Evolutionary conservation across 2,113 vertebrate genomes (phyloP), one percentile per base, ranked within the genome.

Genomic region (Anoplopoma fimbria): DNA sequence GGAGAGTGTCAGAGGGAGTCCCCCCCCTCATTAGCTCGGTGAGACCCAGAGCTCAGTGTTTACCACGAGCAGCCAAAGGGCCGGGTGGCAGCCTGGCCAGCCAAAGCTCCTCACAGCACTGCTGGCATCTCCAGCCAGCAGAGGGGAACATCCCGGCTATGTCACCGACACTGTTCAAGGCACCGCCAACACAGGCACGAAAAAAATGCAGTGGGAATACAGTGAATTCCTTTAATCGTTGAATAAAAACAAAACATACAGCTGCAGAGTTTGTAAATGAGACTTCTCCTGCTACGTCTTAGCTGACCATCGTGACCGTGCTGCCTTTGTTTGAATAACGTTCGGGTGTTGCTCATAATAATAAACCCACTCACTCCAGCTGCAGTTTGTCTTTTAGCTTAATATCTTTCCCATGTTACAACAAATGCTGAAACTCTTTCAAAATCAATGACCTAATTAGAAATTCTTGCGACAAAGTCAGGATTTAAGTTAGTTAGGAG

Each of bases 41-140:
- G 72, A 91, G 85, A 90, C 85, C 91, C 82, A 72, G 84, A 89
- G 88, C 89, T 90, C 88, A 83, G 89, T 87, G 87, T 91, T 90
- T 87, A 88, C 77, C 87, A 74, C 72, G 2, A 51, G 82, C 89
- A 89, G 91, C 85, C 80, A 90, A 87, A 84, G 84, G 88, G 84
- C 84, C 68, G 49, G 75, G 85, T 88, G 83, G 86, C 82, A 86
- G 79, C 61, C 40, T 34, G 86, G 78, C 78, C 84, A 79, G 85
- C 79, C 88, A 75, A 13, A 85, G 82, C 84, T 83, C 84, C 71
- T 80, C 81, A 31, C 84, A 86, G 83, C 76, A 55, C 86, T 82
- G 81, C 87, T 73, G 88, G 80, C 87, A 84, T 78, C 84, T 72
- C 85, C 78, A 81, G 75, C 70, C 88, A 82, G 77, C 84, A 62